Percentiles rank a stretch among this genome's conserved stretches.
Evolutionary conservation across 2,113 vertebrate genomes (phyloP).

Genomic region (Delphinapterus leucas): DNA sequence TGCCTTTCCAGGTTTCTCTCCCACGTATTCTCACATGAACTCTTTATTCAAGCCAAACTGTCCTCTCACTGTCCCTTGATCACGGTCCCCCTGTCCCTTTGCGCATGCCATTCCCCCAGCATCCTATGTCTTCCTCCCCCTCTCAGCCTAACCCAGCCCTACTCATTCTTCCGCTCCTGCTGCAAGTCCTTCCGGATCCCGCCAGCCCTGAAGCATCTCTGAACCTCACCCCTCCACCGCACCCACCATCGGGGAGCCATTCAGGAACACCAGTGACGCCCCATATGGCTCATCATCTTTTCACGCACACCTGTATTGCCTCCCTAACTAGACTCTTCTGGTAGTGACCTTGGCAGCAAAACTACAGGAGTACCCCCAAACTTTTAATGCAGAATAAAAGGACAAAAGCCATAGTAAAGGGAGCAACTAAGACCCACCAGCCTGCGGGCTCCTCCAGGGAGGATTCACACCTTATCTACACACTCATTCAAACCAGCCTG

Average conservation of each 20-base stretch:
- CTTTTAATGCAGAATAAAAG: neutral
- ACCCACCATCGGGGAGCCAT: too few species aligned
- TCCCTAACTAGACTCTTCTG: neutral
- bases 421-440: neutral
- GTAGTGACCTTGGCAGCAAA: neutral
- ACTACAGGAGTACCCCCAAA: neutral
- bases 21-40: neutral
- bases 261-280: neutral
- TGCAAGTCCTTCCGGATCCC: neutral
- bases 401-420: neutral
- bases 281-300: neutral
- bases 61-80: neutral
- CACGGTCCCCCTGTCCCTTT: fast-evolving
- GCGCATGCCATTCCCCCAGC: too few species aligned
- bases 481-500: neutral
- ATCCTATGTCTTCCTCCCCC: neutral
- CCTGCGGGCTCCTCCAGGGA: neutral
- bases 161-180: neutral
- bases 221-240: neutral
- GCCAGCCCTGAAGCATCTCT: neutral
- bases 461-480: neutral
- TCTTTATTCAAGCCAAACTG: neutral
- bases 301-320: neutral
- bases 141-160: neutral
- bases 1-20: neutral